Percentiles rank a stretch among this genome's conserved stretches.
Conservation (phyloP, 2,113 vertebrate genomes). For the Himantopus leucocephalus region DNA sequence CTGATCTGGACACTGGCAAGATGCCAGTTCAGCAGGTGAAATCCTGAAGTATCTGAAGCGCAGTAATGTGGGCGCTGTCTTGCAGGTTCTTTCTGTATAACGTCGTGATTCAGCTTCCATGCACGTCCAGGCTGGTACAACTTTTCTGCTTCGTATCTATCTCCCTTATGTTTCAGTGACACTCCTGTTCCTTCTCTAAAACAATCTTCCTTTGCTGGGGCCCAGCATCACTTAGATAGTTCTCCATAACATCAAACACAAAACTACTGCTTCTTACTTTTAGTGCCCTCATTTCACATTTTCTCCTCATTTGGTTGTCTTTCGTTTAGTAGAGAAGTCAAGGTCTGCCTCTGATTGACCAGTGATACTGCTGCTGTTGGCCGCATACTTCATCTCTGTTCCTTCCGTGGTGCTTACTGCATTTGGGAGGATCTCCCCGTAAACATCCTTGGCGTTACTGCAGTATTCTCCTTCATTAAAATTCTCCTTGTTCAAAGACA, state of each 20-base stretch:
- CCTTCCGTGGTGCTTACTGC: neutral
- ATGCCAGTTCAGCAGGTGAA: neutral
- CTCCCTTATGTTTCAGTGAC: neutral
- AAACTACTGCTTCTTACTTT: neutral
- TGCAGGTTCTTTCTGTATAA: neutral
- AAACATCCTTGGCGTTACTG: neutral
- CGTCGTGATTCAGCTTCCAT: neutral
- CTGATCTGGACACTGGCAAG: neutral
- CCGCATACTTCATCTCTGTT: neutral
- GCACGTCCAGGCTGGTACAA: neutral
- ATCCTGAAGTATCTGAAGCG: neutral
- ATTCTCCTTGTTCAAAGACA: constrained; percentile 13
- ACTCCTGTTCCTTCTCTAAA: neutral
- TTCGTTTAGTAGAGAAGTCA: neutral
- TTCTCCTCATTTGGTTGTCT: neutral
- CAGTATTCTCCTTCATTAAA: neutral
- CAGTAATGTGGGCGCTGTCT: neutral
- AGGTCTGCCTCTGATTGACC: neutral
- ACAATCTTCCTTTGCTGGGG: neutral
- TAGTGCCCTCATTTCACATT: neutral
- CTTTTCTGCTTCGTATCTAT: neutral
- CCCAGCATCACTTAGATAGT: neutral
- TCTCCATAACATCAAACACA: neutral
- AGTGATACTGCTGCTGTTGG: neutral
- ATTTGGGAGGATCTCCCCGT: neutral